phyloP scores from a whole-genome alignment of 2,797 vertebrate genomes.

The Coccyzus lansbergi region DNA sequence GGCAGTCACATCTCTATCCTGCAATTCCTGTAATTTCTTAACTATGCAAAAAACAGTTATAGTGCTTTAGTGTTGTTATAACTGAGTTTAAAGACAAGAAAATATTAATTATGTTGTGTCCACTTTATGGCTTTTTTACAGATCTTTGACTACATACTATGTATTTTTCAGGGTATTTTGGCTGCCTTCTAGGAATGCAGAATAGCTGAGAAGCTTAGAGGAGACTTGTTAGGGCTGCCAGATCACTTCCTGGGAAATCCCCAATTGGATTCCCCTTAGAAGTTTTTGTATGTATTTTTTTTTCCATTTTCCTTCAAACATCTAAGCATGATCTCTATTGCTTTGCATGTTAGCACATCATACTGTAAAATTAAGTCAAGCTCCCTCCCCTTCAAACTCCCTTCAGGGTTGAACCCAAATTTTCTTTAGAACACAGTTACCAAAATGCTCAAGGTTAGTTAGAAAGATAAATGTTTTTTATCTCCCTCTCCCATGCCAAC shows the following conservation, averaged over 20 bases:
- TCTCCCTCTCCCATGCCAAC: neutral
- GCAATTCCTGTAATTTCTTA: neutral
- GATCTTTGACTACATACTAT: neutral
- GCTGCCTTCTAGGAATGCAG: neutral
- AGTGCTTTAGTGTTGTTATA: neutral
- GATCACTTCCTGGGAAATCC: neutral
- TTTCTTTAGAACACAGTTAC: neutral
- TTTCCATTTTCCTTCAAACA: neutral
- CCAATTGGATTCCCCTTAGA: neutral
- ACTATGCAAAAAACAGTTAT: neutral
- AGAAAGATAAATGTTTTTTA: neutral
- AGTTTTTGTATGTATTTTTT: neutral
- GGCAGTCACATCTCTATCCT: neutral
- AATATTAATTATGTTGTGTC: neutral
- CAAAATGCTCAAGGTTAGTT: neutral
- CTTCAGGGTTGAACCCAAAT: neutral
- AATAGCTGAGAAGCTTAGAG: neutral
- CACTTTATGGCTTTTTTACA: neutral
- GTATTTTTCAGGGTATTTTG: neutral
- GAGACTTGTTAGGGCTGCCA: neutral
- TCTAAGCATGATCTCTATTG: neutral
- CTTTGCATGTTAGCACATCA: neutral
- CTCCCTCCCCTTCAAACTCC: neutral
- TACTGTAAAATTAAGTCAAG: neutral
- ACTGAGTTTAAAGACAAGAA: neutral